Base-by-base conservation (phyloP, 2,113 vertebrate species). In the Hyla sarda region DNA sequence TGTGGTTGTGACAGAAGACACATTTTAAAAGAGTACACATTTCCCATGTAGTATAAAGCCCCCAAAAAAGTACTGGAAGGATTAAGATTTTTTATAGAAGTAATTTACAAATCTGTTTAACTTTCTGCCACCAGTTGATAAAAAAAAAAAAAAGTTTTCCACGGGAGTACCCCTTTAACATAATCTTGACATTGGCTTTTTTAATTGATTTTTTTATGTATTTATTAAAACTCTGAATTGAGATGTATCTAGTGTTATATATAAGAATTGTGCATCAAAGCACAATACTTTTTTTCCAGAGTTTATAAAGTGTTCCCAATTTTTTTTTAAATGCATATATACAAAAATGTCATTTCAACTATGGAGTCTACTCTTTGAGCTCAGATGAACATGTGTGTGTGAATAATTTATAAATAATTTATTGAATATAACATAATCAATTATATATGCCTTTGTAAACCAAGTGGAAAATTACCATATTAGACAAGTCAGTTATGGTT, bases 401-500 rank as follows among this genome's bases (percentile, higher is more conserved):
- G 19, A 52, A 52, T 19, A 76, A 52, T 45, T 30, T 28, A 76
- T 76, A 76, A 48, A 76, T 76, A 52, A 76, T 76, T 50, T 50
- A 76, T 76, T 23, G 14, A 76, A 48, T 76, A 76, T 76, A 52
- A 76, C 48, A 52, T 50, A 76, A 76, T 76, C 47, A 76, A 76
- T 76, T 76, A 76, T 76, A 76, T 76, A 76, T 76, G 74, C 74
- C 28, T 50, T 76, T 7, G 9, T 32, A 50, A 52, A 52, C 74
- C 47, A 76, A 52, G 47, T 41, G 74, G 74, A 76, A 76, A 30
- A 52, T 76, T 0, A 30, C 48, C 47, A 30, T 16, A 30, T 30
- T 76, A 30, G 48, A 28, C 74, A 76, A 76, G 74, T 76, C 47
- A 50, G 30, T 32, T n/a, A 76, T 25, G 74, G n/a, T 14, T 21